Percentiles rank a stretch among this genome's conserved stretches.
phyloP scores from a whole-genome alignment of 1,140 invertebrate species.

The Babylonia areolata region DNA sequence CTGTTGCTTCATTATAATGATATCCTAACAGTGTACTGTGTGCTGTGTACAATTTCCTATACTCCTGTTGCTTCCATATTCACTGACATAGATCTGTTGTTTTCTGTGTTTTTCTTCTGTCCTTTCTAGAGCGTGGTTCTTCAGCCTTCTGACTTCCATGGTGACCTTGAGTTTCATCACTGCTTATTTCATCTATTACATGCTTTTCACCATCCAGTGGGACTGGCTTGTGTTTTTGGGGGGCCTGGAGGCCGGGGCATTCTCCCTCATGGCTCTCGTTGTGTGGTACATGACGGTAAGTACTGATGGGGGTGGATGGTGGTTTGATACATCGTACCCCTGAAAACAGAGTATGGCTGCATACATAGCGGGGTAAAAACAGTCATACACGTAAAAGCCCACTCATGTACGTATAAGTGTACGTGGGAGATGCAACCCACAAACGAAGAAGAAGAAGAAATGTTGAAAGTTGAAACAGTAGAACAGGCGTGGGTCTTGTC shows the following conservation, averaged over 20 bases:
- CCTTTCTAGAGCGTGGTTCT: conserved; percentile 88
- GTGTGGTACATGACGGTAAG: conserved; percentile 91
- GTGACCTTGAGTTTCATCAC: conserved; percentile 91
- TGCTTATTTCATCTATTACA: conserved; percentile 91
- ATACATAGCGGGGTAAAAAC: no score
- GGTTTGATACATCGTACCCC: no score
- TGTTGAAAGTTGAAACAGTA: no score
- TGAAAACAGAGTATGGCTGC: no score
- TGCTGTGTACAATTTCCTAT: no score
- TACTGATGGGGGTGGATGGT: background rate
- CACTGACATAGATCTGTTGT: background rate
- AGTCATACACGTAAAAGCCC: no score
- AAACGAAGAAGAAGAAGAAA: no score
- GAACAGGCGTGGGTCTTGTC: no score
- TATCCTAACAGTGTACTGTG: no score
- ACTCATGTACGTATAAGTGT: no score
- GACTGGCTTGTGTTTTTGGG: conserved; percentile 88
- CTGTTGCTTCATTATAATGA: no score
- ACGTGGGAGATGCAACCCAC: no score
- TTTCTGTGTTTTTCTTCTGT: conserved; percentile 48
- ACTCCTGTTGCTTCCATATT: background rate
- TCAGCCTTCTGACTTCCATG: conserved; percentile 89
- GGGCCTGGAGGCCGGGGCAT: conserved; percentile 87
- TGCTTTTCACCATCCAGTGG: conserved; percentile 89
- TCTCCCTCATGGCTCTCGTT: conserved; percentile 90